phyloP scores from a whole-genome alignment of 2,888 invertebrate genomes.

The Chrysodeixis includens region DNA sequence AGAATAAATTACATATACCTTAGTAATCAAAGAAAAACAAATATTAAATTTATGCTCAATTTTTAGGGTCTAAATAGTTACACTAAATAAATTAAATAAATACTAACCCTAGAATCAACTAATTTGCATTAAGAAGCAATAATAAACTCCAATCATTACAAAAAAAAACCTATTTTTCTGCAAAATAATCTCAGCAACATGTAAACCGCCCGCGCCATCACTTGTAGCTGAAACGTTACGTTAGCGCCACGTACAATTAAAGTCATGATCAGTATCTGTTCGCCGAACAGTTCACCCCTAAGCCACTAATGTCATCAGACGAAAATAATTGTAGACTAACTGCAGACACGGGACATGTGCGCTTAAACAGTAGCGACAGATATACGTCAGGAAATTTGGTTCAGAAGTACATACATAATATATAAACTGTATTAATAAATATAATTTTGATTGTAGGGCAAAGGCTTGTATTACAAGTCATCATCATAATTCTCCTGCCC shows the following conservation, averaged over 20 bases:
- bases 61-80: too few relatives aligned
- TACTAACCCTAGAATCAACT: too few relatives aligned
- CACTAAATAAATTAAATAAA: too few relatives aligned
- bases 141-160: too few relatives aligned
- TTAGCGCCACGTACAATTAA: slow-evolving; percentile 88
- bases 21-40: too few relatives aligned
- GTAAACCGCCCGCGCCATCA: slow-evolving; percentile 67
- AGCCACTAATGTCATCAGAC: slow-evolving; percentile 57
- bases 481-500: too few relatives aligned
- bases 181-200: slow-evolving; percentile 55
- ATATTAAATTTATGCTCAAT: too few relatives aligned
- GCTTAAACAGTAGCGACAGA: slow-evolving; percentile 55
- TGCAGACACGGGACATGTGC: slow-evolving; percentile 57
- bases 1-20: too few relatives aligned
- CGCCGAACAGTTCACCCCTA: slow-evolving; percentile 77
- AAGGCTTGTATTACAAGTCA: too few relatives aligned
- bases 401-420: slow-evolving; percentile 34
- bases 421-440: too few relatives aligned
- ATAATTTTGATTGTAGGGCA: too few relatives aligned
- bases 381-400: slow-evolving; percentile 19
- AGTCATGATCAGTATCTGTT: slow-evolving; percentile 86
- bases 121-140: too few relatives aligned
- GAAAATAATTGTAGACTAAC: slow-evolving; percentile 60
- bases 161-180: not conserved
- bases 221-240: slow-evolving; percentile 81